A percentile compares a stretch with the other conserved stretches of the same genome.
These are phyloP conservation scores for Chondrilla cf. caribensis DNA, from an alignment of 37 sponge, comb jelly and placozoan genomes.

Conservation along the genomic window DNA sequence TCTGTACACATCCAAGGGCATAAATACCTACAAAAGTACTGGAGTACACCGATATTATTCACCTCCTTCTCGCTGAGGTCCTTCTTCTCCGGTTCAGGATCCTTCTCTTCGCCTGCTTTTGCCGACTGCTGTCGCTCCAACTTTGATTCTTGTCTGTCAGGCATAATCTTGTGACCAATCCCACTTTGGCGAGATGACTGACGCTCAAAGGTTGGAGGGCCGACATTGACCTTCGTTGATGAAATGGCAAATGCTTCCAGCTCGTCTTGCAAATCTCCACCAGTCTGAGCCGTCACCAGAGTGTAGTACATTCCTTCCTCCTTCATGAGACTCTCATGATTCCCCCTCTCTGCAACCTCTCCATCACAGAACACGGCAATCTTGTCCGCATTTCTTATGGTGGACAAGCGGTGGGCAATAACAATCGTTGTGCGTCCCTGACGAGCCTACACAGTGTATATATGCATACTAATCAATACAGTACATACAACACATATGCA, in stretches of 20 bases:
- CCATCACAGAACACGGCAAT: slow-evolving; percentile 44
- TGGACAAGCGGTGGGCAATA: slow-evolving; percentile 56
- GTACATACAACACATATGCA: too few species aligned
- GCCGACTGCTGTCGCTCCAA: neutral
- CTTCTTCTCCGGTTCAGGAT: neutral
- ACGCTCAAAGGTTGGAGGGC: neutral
- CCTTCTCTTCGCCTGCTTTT: neutral
- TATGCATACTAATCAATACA: neutral
- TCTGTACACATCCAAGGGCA: neutral
- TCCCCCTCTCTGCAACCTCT: slow-evolving; percentile 38
- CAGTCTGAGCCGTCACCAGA: slow-evolving; percentile 48
- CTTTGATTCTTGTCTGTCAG: neutral
- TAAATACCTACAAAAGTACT: too few species aligned
- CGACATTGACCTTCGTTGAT: neutral
- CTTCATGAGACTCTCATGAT: slow-evolving; percentile 34
- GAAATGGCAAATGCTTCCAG: neutral
- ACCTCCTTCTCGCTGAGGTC: slow-evolving; percentile 16
- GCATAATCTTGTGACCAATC: neutral
- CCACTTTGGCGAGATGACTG: neutral
- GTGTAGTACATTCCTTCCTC: slow-evolving; percentile 34
- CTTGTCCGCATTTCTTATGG: slow-evolving; percentile 48
- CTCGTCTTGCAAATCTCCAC: neutral
- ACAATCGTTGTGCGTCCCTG: slow-evolving; percentile 49
- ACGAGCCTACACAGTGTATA: too few species aligned
- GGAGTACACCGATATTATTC: too few species aligned